phyloP scores from a whole-genome alignment of 2,888 invertebrate species.

The Ecliptopera silaceata region DNA sequence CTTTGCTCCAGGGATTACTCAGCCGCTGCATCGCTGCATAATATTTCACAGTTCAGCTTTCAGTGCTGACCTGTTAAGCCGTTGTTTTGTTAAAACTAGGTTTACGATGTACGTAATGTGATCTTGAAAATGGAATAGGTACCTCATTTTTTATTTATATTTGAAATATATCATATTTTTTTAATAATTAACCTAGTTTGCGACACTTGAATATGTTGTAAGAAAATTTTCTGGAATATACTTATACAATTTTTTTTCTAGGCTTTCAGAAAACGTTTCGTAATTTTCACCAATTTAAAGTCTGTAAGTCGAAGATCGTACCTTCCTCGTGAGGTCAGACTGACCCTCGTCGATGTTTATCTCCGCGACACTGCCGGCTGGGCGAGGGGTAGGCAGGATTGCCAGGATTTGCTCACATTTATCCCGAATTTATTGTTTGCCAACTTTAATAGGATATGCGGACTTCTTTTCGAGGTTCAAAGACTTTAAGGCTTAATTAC shows the following conservation, averaged over 20 bases:
- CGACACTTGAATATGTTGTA: too few relatives aligned
- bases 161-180: too few relatives aligned
- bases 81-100: slow-evolving; percentile 7
- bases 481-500: slow-evolving; percentile 15
- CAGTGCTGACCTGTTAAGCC: slow-evolving; percentile 20
- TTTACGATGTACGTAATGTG: neutral
- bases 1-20: slow-evolving; percentile 27
- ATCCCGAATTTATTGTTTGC: slow-evolving; percentile 59
- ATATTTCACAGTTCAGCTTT: slow-evolving; percentile 21
- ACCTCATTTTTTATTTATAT: too few relatives aligned
- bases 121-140: neutral
- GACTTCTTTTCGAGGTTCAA: slow-evolving; percentile 24
- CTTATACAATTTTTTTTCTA: too few relatives aligned
- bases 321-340: slow-evolving; percentile 20
- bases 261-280: neutral
- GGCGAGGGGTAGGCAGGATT: slow-evolving; percentile 40
- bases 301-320: slow-evolving; percentile 14
- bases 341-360: slow-evolving; percentile 37
- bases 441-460: slow-evolving; percentile 31
- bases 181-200: too few relatives aligned
- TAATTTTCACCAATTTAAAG: slow-evolving; percentile 26
- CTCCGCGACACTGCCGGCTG: slow-evolving; percentile 22
- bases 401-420: slow-evolving; percentile 55
- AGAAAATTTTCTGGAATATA: too few relatives aligned
- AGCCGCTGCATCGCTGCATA: slow-evolving; percentile 27